Evolutionary conservation across 2,888 invertebrate genomes (phyloP), one percentile per base, ranked within the genome.

Genomic region (Mylabris sibirica): DNA sequence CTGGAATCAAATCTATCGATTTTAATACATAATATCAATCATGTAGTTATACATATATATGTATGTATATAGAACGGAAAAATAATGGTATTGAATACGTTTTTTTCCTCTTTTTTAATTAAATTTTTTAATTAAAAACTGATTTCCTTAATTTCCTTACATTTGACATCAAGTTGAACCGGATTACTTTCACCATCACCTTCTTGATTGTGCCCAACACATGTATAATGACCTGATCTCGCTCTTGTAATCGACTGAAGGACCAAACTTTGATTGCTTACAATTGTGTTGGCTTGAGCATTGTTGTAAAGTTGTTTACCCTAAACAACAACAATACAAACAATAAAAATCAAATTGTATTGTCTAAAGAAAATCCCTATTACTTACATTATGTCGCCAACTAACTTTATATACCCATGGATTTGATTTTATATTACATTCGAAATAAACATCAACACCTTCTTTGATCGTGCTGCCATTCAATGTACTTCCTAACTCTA

Each of bases 191-290:
- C 92, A 1, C 95, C 94, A 76, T 94, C 93, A 59, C 96, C 96
- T 84, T 96, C 95, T 70, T 91, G 91, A 86, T 96, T 96, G 81
- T 91, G 92, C 59, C 95, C 96, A 59, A 94, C 91, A 82, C 96
- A 96, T 77, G 93, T 94, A 86, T 96, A 96, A 80, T 93, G 89
- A 1, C 96, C 96, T 0, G 93, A 91, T 62, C 92, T 87, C 41
- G 90, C 88, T 67, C 93, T 88, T 73, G 91, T 91, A 72, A 96
- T 94, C 75, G 91, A 92, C 85, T 95, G 96, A 77, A 96, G 88
- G n/a, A 96, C 95, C 69, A 96, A 86, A 81, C 94, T 95, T 85
- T 96, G 95, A 85, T 95, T 95, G 84, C 94, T 94, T 68, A 96
- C 91, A 75, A 96, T 93, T 66, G 94, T 91, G 53, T 95, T 95